phyloP scores from a whole-genome alignment of 2,113 vertebrate species.

The Merops nubicus region DNA sequence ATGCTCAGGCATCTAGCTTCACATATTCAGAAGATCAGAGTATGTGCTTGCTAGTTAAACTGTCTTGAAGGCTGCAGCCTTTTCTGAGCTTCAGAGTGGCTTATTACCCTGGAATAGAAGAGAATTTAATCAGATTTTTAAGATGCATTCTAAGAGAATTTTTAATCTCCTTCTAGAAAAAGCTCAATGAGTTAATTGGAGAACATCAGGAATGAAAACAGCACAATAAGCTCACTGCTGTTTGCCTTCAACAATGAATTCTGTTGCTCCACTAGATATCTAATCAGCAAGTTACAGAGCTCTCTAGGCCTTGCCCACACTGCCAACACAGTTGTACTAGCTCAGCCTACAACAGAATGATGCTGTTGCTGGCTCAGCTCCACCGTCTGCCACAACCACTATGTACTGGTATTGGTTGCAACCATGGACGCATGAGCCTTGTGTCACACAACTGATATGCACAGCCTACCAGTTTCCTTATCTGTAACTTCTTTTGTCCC shows the following conservation, averaged over 20 bases:
- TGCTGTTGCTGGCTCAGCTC: not conserved
- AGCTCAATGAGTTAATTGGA: not conserved
- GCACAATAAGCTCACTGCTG: fast-evolving
- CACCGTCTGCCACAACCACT: not conserved
- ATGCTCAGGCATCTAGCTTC: not conserved
- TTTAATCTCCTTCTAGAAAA: not conserved
- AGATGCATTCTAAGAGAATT: not conserved
- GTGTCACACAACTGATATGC: not conserved
- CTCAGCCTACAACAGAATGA: not conserved
- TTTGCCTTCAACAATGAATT: not conserved
- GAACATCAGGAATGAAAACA: not conserved
- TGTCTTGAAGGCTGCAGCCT: not conserved
- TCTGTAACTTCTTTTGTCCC: not conserved
- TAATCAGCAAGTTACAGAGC: not conserved
- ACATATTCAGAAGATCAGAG: not conserved
- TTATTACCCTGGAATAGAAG: not conserved
- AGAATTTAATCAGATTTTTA: not conserved
- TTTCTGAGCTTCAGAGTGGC: not conserved
- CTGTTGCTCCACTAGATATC: not conserved
- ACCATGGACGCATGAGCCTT: fast-evolving
- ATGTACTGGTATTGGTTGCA: not conserved
- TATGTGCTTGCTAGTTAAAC: not conserved
- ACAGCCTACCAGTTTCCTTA: not conserved
- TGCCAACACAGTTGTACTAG: not conserved
- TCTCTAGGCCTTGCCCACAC: not conserved